These are phyloP conservation scores for Gephyroberyx darwinii DNA, from an alignment of 2,797 vertebrate species.

Conservation along the genomic window DNA sequence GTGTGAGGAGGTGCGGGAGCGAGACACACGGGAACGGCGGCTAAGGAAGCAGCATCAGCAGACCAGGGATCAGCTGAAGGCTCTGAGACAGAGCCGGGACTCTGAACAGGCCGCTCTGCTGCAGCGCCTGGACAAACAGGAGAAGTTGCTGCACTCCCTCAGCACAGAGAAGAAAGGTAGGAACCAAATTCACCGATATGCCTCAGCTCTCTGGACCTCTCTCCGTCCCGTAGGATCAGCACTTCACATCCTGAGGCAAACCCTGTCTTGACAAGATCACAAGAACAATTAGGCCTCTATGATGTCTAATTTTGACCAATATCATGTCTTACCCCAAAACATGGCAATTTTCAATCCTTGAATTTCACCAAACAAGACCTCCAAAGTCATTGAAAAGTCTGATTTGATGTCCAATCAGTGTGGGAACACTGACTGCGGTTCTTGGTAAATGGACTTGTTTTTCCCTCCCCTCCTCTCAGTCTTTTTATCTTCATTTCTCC, in stretches of 20 bases:
- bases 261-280: too few relatives aligned
- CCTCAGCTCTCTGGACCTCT: too few relatives aligned
- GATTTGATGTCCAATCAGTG: too few relatives aligned
- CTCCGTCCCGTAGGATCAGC: too few relatives aligned
- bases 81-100: conserved; percentile 82
- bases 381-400: too few relatives aligned
- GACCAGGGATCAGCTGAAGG: conserved; percentile 85
- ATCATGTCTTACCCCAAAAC: too few relatives aligned
- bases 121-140: conserved; percentile 87
- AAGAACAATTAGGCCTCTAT: too few relatives aligned
- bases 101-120: conserved; percentile 83
- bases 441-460: conserved; percentile 37
- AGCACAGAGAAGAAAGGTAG: conserved; percentile 89
- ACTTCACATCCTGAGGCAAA: too few relatives aligned
- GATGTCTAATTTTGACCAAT: too few relatives aligned
- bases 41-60: conserved; percentile 81
- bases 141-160: conserved; percentile 85
- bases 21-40: conserved; percentile 82
- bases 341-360: too few relatives aligned
- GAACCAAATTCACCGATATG: not conserved
- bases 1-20: conserved; percentile 89
- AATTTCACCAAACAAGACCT: too few relatives aligned
- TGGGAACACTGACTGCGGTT: not conserved
- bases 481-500: conserved; percentile 42
- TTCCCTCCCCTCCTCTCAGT: not conserved